Percentiles rank a stretch among this genome's conserved stretches.
Evolutionary conservation across 2,888 invertebrate genomes (phyloP).

Genomic region (Ctena decussata): DNA sequence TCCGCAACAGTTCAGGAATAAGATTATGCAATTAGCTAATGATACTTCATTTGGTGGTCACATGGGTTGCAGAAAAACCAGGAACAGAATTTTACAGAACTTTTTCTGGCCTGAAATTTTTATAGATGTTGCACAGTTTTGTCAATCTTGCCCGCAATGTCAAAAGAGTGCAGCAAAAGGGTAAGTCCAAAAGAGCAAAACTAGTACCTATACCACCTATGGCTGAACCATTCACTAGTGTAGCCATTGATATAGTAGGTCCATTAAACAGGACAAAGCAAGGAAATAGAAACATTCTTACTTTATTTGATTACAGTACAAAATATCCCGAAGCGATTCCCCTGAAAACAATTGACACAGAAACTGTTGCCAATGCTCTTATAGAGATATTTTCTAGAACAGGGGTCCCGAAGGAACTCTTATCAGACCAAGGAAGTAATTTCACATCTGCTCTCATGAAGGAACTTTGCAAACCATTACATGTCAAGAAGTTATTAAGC

Average conservation of each 20-base stretch:
- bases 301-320: constrained; percentile 10
- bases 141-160: background rate
- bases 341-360: background rate
- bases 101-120: constrained; percentile 15
- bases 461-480: background rate
- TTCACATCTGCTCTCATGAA: constrained; percentile 15
- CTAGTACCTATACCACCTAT: constrained; percentile 15
- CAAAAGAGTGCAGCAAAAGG: constrained; percentile 7
- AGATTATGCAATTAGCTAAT: background rate
- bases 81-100: background rate
- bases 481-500: background rate
- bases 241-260: constrained; percentile 8
- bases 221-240: background rate
- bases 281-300: constrained; percentile 15
- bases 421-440: constrained; percentile 14
- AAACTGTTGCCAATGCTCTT: constrained; percentile 5
- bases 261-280: background rate
- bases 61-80: background rate
- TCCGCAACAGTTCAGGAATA: background rate
- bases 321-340: constrained; percentile 4
- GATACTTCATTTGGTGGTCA: background rate
- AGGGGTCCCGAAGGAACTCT: background rate
- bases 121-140: background rate
- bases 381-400: constrained; percentile 13
- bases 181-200: background rate